A percentile compares a stretch with the other conserved stretches of the same genome.
Conservation (phyloP, 2,888 invertebrate genomes). For the Oligia fasciuncula region DNA sequence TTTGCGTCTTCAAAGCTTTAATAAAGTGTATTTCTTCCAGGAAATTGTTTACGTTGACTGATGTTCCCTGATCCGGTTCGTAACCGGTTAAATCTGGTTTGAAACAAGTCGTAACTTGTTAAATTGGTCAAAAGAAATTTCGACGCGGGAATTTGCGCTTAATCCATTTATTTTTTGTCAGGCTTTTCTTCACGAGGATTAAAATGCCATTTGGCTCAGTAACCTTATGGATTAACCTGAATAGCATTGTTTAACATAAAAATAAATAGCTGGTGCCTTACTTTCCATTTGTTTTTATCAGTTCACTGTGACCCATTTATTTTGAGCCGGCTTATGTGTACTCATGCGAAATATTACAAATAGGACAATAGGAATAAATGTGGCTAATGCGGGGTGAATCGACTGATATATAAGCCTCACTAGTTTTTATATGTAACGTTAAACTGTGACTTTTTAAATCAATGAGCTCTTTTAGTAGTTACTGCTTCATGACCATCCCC, state of each 20-base stretch:
- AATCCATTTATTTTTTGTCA: constrained; percentile 50
- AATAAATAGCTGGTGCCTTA: constrained; percentile 53
- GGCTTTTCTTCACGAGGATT: constrained; percentile 67
- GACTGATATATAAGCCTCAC: constrained; percentile 43
- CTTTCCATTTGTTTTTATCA: constrained; percentile 63
- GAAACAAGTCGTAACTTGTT: constrained; percentile 50
- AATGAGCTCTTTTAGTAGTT: not conserved
- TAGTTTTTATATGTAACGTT: constrained; percentile 31
- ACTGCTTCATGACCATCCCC: not conserved
- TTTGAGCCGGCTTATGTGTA: constrained; percentile 48
- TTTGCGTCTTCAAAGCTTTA: constrained; percentile 72
- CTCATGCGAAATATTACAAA: constrained; percentile 56
- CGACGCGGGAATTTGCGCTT: constrained; percentile 24
- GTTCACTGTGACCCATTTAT: constrained; percentile 55
- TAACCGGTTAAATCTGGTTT: constrained; percentile 58
- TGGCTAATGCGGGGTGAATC: constrained; percentile 41
- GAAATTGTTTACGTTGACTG: constrained; percentile 70
- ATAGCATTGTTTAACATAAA: constrained; percentile 68
- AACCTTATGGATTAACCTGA: constrained; percentile 67
- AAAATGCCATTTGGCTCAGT: constrained; percentile 68
- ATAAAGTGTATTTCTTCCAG: constrained; percentile 64
- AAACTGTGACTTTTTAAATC: not conserved
- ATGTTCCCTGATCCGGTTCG: constrained; percentile 43
- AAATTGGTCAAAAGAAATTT: constrained; percentile 50
- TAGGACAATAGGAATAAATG: constrained; percentile 53